These are phyloP conservation scores for Dendrolimus punctatus DNA, from an alignment of 1,140 invertebrate species.

Conservation along the genomic window DNA sequence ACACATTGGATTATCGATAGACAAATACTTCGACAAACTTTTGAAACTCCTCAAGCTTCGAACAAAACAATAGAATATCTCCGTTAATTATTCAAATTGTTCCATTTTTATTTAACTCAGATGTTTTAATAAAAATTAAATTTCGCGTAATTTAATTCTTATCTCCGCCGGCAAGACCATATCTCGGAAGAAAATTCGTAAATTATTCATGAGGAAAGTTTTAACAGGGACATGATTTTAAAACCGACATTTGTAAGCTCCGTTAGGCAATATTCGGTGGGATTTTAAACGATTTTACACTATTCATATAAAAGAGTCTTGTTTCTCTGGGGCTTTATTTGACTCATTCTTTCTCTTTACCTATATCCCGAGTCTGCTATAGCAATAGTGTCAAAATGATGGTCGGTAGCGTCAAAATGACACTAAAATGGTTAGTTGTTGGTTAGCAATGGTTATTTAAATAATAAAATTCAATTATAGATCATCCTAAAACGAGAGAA, in stretches of 20 bases:
- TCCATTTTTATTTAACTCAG: conserved; percentile 47
- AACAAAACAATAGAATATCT: conserved; percentile 23
- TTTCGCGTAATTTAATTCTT: conserved; percentile 62
- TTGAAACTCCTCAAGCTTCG: conserved; percentile 17
- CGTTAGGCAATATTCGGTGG: conserved; percentile 27
- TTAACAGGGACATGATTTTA: conserved; percentile 66
- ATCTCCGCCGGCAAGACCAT: conserved; percentile 37
- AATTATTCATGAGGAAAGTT: conserved; percentile 70
- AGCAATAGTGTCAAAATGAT: too few species aligned
- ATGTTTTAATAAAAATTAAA: conserved; percentile 55
- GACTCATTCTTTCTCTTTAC: too few species aligned
- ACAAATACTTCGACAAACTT: background rate
- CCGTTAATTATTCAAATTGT: conserved; percentile 51
- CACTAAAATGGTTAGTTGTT: too few species aligned
- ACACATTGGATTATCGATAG: background rate
- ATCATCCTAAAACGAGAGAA: too few species aligned
- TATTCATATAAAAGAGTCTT: conserved; percentile 1
- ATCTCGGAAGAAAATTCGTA: conserved; percentile 64
- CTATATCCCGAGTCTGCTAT: too few species aligned
- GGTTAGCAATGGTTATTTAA: too few species aligned
- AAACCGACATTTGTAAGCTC: conserved; percentile 64
- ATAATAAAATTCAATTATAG: too few species aligned
- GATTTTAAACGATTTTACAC: conserved; percentile 16
- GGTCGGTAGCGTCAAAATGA: too few species aligned
- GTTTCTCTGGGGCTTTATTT: too few species aligned